Base-by-base conservation (phyloP, 2,113 vertebrate species). In the Budorcas taxicolor region DNA sequence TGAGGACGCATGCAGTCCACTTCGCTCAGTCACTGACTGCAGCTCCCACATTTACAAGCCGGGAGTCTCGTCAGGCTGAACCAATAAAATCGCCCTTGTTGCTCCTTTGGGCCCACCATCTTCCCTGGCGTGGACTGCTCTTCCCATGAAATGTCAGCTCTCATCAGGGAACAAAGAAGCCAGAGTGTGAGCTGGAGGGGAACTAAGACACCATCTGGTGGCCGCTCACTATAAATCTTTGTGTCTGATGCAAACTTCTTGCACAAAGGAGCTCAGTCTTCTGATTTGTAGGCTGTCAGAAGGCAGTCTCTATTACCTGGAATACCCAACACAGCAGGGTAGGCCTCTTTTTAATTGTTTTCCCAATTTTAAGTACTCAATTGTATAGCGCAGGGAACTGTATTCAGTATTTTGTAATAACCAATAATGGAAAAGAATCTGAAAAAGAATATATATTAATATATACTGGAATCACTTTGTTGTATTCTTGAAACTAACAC, bases 161-260 rank as follows among this genome's bases (percentile, higher is more conserved):
- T 45, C 40, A 3, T 43, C 52, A 96, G 67, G 86, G 93, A 87
- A 96, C 97, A 97, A 96, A 64, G 4, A 0, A 2, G 29, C 50
- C 53, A 5, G 60, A 14, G 4, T 10, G 33, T 58, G 33, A n/a
- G 71, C 40, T 50, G 11, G 36, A 40, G 64, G 86, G 47, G 85
- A 78, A 47, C 94, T 15, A 71, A 95, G 83, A 55, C 97, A 81
- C 96, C 97, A 90, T 82, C 98, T 98, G 97, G 93, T 98, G 98
- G 97, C 94, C 74, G 0, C n/a, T 94, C 36, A 6, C 90, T 84
- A 87, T 87, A 97, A 96, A 95, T 96, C 96, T 88, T 87, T 86
- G 62, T 50, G 86, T 87, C 33, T 1, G 11, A 50, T 62, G 82
- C 91, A 91, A 81, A 81, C 52, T 76, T 36, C 43, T 47, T 1